These are phyloP conservation scores for Amaurobius ferox DNA, from an alignment of 2,888 invertebrate species.

Conservation along the genomic window DNA sequence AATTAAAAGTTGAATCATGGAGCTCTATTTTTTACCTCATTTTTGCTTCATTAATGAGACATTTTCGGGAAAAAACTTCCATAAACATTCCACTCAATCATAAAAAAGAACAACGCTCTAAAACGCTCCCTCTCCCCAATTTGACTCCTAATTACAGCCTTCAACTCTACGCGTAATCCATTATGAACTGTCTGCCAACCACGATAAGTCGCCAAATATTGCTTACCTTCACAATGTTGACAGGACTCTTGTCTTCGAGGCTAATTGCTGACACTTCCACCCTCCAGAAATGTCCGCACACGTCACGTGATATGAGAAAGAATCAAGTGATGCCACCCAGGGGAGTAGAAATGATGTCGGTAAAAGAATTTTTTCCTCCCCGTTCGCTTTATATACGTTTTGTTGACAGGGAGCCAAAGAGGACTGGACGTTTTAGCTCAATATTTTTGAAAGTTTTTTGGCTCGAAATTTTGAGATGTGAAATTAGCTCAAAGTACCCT, in stretches of 20 bases:
- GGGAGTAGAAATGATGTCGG: conserved; percentile 70
- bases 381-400: conserved; percentile 59
- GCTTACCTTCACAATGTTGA: conserved; percentile 32
- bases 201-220: conserved; percentile 63
- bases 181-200: conserved; percentile 62
- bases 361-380: conserved; percentile 31
- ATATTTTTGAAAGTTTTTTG: conserved; percentile 16
- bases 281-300: conserved; percentile 69
- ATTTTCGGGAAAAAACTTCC: neutral
- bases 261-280: conserved; percentile 72
- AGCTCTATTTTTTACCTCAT: neutral
- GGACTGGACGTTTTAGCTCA: conserved; percentile 54
- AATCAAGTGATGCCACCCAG: conserved; percentile 70
- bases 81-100: conserved; percentile 14
- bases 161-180: conserved; percentile 33
- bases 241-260: conserved; percentile 67
- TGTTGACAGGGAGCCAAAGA: conserved; percentile 38
- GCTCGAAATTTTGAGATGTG: conserved; percentile 42
- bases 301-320: conserved; percentile 70
- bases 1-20: conserved; percentile 8
- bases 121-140: conserved; percentile 4
- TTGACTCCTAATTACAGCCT: conserved; percentile 9
- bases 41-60: neutral
- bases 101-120: neutral
- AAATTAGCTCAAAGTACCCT: conserved; percentile 66